Percentiles rank a stretch among this genome's conserved stretches.
phyloP scores from a whole-genome alignment of 2,113 vertebrate genomes.

The Pseudorasbora parva region DNA sequence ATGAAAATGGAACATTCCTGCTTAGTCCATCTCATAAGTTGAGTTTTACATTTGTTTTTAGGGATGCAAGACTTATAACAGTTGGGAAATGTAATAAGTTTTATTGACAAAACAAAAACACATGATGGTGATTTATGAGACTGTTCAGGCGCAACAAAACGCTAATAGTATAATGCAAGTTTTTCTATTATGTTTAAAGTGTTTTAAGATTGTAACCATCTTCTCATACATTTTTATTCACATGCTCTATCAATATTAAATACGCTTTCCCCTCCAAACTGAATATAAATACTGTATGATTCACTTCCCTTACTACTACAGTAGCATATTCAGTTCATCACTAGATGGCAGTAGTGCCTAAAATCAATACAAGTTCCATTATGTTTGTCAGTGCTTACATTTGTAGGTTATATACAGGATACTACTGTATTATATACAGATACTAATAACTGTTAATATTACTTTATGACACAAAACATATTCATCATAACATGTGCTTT shows the following conservation, averaged over 20 bases:
- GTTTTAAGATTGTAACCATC: too few species aligned
- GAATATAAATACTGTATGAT: neutral
- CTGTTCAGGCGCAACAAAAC: too few species aligned
- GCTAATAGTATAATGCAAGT: too few species aligned
- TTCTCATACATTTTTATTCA: neutral
- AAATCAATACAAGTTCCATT: constrained; percentile 66
- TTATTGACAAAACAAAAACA: too few species aligned
- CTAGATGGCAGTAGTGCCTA: constrained; percentile 79
- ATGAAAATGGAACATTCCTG: too few species aligned
- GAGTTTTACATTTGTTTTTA: too few species aligned
- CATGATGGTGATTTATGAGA: too few species aligned
- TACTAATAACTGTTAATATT: neutral
- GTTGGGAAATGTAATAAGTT: too few species aligned
- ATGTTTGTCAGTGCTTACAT: neutral
- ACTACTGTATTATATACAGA: too few species aligned
- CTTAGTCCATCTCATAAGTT: too few species aligned
- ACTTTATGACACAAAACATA: neutral
- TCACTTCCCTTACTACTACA: constrained; percentile 72
- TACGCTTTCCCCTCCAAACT: neutral
- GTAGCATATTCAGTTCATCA: constrained; percentile 63
- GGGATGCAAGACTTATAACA: too few species aligned
- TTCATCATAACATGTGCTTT: neutral
- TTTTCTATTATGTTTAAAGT: too few species aligned
- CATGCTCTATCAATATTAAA: neutral
- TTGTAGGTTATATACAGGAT: neutral